Conservation (phyloP, 2,113 vertebrate genomes). For the Neotragus moschatus region DNA sequence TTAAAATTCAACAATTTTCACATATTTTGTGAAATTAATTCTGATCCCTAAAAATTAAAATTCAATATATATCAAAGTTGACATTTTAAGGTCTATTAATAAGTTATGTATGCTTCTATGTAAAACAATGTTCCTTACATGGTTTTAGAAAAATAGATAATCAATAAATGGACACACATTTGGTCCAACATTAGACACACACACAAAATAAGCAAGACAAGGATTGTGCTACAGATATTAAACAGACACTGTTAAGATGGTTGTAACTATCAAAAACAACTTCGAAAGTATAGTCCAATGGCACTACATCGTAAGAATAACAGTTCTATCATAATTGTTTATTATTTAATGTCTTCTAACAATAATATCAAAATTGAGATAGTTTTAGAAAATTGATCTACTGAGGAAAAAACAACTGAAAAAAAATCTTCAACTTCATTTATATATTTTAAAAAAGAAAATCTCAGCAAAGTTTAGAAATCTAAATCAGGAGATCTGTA, state of each 20-base stretch:
- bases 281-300: background rate
- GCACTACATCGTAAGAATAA: background rate
- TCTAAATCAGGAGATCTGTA: background rate
- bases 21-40: constrained; percentile 51
- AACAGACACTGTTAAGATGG: constrained; percentile 24
- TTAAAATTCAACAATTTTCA: constrained; percentile 59
- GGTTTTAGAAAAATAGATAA: background rate
- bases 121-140: constrained; percentile 48
- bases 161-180: constrained; percentile 22
- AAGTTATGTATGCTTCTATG: constrained; percentile 5
- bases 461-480: constrained; percentile 9
- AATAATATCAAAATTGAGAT: constrained; percentile 18
- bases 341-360: constrained; percentile 31
- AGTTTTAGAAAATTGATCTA: background rate
- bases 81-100: constrained; percentile 44
- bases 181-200: constrained; percentile 39
- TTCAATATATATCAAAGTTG: constrained; percentile 22
- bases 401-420: background rate
- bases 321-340: background rate
- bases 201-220: constrained; percentile 49
- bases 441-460: background rate
- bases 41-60: constrained; percentile 42
- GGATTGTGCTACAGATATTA: constrained; percentile 20
- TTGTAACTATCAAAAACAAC: constrained; percentile 9
- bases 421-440: background rate